These are phyloP conservation scores for Sus cebifrons DNA, from an alignment of 2,797 vertebrate species.

Conservation along the genomic window DNA sequence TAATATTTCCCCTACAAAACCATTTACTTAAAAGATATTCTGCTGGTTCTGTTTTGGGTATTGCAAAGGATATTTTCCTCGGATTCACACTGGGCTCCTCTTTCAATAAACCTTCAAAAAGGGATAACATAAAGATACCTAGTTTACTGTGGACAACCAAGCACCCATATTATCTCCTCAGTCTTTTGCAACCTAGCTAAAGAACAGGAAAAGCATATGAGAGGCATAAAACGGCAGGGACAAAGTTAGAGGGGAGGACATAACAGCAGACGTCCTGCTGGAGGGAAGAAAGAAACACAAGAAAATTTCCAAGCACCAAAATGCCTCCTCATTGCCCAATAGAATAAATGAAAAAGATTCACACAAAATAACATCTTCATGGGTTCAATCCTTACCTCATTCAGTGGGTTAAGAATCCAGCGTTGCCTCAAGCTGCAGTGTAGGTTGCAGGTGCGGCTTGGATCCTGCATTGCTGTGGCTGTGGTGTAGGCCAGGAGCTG, in stretches of 20 bases:
- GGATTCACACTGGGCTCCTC: not conserved
- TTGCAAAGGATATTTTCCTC: not conserved
- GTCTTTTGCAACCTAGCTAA: not conserved
- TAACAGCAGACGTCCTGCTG: not conserved
- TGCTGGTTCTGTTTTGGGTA: not conserved
- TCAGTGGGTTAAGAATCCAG: too few relatives aligned
- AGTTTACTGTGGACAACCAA: not conserved
- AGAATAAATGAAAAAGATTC: not conserved
- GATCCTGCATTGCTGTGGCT: too few relatives aligned
- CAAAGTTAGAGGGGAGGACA: not conserved
- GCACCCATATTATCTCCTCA: not conserved
- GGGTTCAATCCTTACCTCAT: too few relatives aligned
- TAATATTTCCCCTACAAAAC: not conserved
- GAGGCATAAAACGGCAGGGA: not conserved
- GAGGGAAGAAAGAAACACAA: not conserved
- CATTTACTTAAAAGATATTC: not conserved
- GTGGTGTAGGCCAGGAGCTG: too few relatives aligned
- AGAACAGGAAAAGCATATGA: not conserved
- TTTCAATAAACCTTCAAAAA: not conserved
- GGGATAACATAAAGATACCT: not conserved
- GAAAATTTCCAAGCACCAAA: not conserved
- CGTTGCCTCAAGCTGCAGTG: too few relatives aligned
- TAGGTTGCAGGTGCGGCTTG: too few relatives aligned
- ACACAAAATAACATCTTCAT: not conserved
- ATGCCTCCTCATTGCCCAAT: not conserved